Base-by-base conservation (phyloP, 2,797 vertebrate species). In the Gobio occitaniae region DNA sequence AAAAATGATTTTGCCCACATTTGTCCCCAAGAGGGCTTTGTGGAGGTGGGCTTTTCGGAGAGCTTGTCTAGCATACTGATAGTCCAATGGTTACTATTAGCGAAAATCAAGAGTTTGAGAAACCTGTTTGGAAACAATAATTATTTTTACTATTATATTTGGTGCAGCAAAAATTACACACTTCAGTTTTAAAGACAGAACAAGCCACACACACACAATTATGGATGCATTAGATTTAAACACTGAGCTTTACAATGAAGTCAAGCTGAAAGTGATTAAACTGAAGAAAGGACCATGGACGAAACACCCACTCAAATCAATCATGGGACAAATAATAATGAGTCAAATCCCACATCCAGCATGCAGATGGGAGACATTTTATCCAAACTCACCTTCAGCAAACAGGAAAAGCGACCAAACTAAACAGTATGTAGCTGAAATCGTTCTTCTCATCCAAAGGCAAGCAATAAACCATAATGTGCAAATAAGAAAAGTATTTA, bases 361-460 rank as follows among this genome's bases (percentile, higher is more conserved):
- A 77, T 77, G 75, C 54, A 1, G 25, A 19, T n/a, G 50, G 47
- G 69, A 66, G 17, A 83, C 47, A 54, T 2, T 17, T 89, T 41
- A 88, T 48, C 5, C 48, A n/a, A 81, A 93, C 94, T 95, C 92
- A 95, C 94, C 94, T 94, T 91, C 75, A 61, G 90, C 81, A 90
- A 80, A 38, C 74, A 86, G 32, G 83, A 85, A 90, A 70, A 87
- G 87, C 83, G 89, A 90, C 80, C 83, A 88, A 90, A 59, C 47
- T 83, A 61, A 88, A 75, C 85, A 71, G 86, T 82, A 87, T 48
- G 78, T 91, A 91, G 82, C 87, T 91, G 86, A 90, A 90, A 77
- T 82, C 29, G 90, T 89, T 92, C 92, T 94, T 94, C 93, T 94
- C 88, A 92, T 91, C 92, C 93, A 88, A 91, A 87, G 88, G 91